These are phyloP conservation scores for Urocolius indicus DNA, from an alignment of 2,113 vertebrate genomes.

Conservation along the genomic window DNA sequence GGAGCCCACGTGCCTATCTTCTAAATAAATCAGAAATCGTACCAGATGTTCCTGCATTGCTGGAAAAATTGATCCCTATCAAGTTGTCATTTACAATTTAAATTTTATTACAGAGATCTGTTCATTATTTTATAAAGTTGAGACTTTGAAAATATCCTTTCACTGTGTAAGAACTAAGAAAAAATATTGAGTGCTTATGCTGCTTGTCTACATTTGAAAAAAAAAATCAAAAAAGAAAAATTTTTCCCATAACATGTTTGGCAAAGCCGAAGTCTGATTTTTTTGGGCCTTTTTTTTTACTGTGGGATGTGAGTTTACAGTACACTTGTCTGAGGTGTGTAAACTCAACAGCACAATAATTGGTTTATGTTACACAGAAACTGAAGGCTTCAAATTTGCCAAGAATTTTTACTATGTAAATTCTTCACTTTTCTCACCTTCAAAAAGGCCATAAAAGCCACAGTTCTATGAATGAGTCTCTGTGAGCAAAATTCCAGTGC, in stretches of 20 bases:
- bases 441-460: neutral
- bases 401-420: conserved; percentile 39
- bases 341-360: neutral
- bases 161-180: neutral
- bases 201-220: neutral
- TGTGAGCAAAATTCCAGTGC: neutral
- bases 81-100: neutral
- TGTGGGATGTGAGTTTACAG: neutral
- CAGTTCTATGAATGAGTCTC: neutral
- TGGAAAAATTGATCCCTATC: neutral
- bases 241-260: neutral
- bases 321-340: neutral
- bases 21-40: neutral
- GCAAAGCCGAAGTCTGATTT: neutral
- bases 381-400: neutral
- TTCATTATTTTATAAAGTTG: neutral
- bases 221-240: neutral
- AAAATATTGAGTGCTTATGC: neutral
- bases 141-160: neutral
- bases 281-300: neutral
- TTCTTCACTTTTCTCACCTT: conserved; percentile 10
- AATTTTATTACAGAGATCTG: neutral
- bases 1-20: neutral
- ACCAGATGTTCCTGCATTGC: neutral
- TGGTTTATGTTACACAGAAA: neutral